phyloP scores from a whole-genome alignment of 2,888 invertebrate species.

The Heteromyza rotundicornis region DNA sequence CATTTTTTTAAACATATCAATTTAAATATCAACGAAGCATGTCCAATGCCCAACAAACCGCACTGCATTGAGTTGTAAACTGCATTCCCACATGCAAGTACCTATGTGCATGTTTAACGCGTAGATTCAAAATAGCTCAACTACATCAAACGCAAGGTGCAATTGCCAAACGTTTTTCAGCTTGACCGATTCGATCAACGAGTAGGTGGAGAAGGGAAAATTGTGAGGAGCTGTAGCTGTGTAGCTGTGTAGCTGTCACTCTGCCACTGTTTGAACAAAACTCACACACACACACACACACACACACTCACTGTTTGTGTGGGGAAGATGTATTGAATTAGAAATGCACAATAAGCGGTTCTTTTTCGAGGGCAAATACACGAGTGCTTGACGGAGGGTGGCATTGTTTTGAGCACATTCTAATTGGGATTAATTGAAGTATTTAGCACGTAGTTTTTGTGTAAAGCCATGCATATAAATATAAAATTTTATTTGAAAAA shows the following conservation, averaged over 20 bases:
- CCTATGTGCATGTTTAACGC: neutral
- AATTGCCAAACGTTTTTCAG: slow-evolving; percentile 54
- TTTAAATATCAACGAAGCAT: slow-evolving; percentile 54
- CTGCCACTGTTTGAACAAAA: neutral
- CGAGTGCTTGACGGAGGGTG: neutral
- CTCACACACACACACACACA: too few species aligned
- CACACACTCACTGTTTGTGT: too few species aligned
- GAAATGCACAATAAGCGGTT: too few species aligned
- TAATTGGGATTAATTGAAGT: slow-evolving; percentile 19
- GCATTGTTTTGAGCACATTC: slow-evolving; percentile 1
- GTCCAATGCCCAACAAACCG: slow-evolving; percentile 29
- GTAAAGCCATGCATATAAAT: too few species aligned
- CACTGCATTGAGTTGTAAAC: neutral
- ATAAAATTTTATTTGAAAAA: too few species aligned
- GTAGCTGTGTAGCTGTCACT: neutral
- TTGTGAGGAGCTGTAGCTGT: neutral
- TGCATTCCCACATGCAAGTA: neutral
- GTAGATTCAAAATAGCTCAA: neutral
- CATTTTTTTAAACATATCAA: slow-evolving; percentile 29
- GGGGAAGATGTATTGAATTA: too few species aligned
- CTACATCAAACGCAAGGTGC: slow-evolving; percentile 36
- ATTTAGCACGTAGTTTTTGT: slow-evolving; percentile 12
- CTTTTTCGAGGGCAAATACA: too few species aligned
- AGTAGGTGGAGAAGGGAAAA: neutral
- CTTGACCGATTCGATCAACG: slow-evolving; percentile 48